These are phyloP conservation scores for Drosophila nebulosa DNA, from an alignment of 1,140 invertebrate genomes.

Conservation along the genomic window DNA sequence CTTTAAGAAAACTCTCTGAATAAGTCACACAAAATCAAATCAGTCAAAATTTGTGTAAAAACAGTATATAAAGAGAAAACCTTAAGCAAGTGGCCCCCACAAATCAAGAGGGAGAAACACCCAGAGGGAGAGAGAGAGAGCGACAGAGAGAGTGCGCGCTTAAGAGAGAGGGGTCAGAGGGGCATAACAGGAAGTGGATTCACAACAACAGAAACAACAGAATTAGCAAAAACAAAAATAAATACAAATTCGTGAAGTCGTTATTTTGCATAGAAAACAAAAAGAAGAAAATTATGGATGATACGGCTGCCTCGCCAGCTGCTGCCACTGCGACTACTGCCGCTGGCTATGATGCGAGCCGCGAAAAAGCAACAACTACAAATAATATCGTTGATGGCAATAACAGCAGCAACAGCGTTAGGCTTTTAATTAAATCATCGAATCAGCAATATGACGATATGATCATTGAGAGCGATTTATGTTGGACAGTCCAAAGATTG, in stretches of 20 bases:
- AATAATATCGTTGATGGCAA: constrained; percentile 1
- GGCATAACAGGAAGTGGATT: constrained; percentile 35
- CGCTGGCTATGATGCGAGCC: constrained; percentile 66
- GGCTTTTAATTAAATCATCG: constrained; percentile 91
- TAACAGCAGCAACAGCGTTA: constrained; percentile 34
- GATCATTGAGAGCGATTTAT: constrained; percentile 89
- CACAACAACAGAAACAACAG: constrained; percentile 18
- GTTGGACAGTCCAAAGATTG: constrained; percentile 92
- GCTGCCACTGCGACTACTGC: constrained; percentile 41
- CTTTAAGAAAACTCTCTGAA: not conserved
- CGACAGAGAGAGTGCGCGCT: not conserved
- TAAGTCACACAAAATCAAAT: constrained; percentile 18
- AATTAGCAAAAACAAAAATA: constrained; percentile 18
- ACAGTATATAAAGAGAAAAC: constrained; percentile 14
- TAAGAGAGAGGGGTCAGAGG: constrained; percentile 25
- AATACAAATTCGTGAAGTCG: constrained; percentile 39
- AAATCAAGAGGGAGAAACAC: constrained; percentile 16
- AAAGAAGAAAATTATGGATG: constrained; percentile 52
- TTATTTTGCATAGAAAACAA: constrained; percentile 24
- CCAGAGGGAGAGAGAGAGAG: constrained; percentile 23
- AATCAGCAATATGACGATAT: constrained; percentile 95
- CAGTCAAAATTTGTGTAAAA: constrained; percentile 30
- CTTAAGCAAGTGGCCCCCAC: not conserved
- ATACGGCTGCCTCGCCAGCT: constrained; percentile 54
- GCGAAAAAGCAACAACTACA: constrained; percentile 38